Evolutionary conservation across 2,888 invertebrate species (phyloP), one percentile per base, ranked within the genome.

Genomic region (Cryptops parisi): DNA sequence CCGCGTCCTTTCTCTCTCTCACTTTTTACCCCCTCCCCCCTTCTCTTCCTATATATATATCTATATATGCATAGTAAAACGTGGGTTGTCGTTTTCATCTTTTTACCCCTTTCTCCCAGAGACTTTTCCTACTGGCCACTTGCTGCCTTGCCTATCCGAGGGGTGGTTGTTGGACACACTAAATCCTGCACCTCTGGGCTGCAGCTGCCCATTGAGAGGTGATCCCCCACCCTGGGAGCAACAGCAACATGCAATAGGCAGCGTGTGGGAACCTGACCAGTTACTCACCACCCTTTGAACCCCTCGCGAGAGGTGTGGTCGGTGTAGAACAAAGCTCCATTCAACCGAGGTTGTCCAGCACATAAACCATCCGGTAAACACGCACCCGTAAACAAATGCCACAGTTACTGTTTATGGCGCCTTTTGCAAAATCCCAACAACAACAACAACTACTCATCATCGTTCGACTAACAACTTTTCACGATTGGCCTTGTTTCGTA

Each of bases 291-390:
- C 46, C 22, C 46, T 46, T 19, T 46, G 23, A 23, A 15, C 25
- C 46, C 46, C 9, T 46, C 22, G 25, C 46, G 46, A 46, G 46
- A 46, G 46, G 46, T 46, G 46, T 46, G 46, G 46, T 24, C 25
- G 24, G 22, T 17, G 6, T 19, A 19, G 22, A 46, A 46, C 46
- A 46, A 46, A 46, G 24, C n/a, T 17, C 43, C 43, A 43, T n/a
- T 43, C 43, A 43, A 5, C 43, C 6, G 43, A 19, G 43, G n/a
- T 43, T 43, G 43, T 43, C 43, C 43, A 19, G 43, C 43, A 19
- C 43, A 43, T 43, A 43, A 43, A 43, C 43, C 43, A 43, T 43
- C 43, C 43, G 6, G 43, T n/a, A 43, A 43, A 43, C 43, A 43
- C 17, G n/a, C 33, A 33, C 6, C 33, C 6, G 33, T 33, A 33